Base-by-base conservation (phyloP, 2,888 invertebrate species). In the Tubulanus polymorphus region DNA sequence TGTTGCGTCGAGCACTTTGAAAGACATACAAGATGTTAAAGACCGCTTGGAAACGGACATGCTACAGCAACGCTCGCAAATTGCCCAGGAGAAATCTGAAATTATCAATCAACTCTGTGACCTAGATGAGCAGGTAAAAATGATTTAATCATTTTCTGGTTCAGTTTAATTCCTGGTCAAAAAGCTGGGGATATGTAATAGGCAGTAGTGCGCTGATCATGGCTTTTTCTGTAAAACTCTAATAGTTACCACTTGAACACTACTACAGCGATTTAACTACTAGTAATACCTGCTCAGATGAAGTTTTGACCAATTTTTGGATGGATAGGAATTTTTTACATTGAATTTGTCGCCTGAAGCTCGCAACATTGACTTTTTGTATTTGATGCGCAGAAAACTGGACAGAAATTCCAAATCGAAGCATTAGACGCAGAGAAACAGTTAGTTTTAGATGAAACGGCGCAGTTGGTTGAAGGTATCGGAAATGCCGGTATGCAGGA, bases 1-100 rank as follows among this genome's bases (percentile, higher is more conserved):
- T 27, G 65, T 70, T 55, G 64, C 69, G 23, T 57, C 66, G 30
- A 69, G 70, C 29, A 56, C 71, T 48, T 60, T 73, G 48, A 61
- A 67, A 56, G 71, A 73, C 55, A 56, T 73, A 53, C 60, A 67
- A 45, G 64, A 67, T 46, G 60, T 68, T 10, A 62, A 67, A 37
- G 63, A 66, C 48, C 59, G 63, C 35, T 53, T 70, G 59, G 63
- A 65, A 37, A 54, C 57, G 28, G 66, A 64, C 30, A 58, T 66
- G 29, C 60, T 64, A 25, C 60, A 57, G 26, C 62, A 66, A 37
- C 63, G 67, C 56, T 57, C 64, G 54, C 59, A 64, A 37, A 59
- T 70, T 32, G 57, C 68, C 48, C 46, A 64, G 47, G 69, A 72
- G 54, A 70, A 67, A 59, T 64, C 68, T 48, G 59, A 65, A 41